These are phyloP conservation scores for Drosophila flavopinicola DNA, from an alignment of 2,888 invertebrate species.

Conservation along the genomic window DNA sequence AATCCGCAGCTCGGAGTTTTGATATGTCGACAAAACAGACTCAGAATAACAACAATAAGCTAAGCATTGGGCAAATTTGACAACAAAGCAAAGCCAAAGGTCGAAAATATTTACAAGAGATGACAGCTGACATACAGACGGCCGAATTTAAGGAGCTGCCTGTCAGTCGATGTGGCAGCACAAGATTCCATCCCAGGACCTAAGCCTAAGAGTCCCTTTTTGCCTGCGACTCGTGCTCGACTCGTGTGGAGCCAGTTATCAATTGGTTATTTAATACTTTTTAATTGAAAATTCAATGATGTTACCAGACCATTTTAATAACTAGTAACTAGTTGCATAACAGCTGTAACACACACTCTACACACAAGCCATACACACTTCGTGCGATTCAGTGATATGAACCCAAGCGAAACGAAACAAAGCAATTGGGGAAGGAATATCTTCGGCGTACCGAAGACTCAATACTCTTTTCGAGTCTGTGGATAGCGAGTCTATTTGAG, in stretches of 20 bases:
- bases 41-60: slow-evolving; percentile 12
- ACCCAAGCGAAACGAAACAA: background rate
- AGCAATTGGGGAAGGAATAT: too few relatives aligned
- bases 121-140: slow-evolving; percentile 46
- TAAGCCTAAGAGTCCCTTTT: too few relatives aligned
- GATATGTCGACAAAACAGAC: slow-evolving; percentile 34
- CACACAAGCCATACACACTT: background rate
- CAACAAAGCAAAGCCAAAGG: slow-evolving; percentile 50
- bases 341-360: too few relatives aligned
- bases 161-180: background rate
- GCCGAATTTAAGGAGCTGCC: slow-evolving; percentile 29
- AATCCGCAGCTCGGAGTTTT: too few relatives aligned
- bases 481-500: too few relatives aligned
- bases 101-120: slow-evolving; percentile 52
- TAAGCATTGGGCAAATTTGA: slow-evolving; percentile 33
- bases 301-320: background rate
- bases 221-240: too few relatives aligned
- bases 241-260: slow-evolving; percentile 22
- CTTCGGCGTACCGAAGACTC: too few relatives aligned
- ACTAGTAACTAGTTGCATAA: too few relatives aligned
- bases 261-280: slow-evolving; percentile 41
- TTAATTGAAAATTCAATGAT: slow-evolving; percentile 42
- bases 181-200: background rate
- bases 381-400: background rate
- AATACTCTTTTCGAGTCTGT: too few relatives aligned